Base-by-base conservation (phyloP, 2,113 vertebrate genomes). In the Nothocercus julius region DNA sequence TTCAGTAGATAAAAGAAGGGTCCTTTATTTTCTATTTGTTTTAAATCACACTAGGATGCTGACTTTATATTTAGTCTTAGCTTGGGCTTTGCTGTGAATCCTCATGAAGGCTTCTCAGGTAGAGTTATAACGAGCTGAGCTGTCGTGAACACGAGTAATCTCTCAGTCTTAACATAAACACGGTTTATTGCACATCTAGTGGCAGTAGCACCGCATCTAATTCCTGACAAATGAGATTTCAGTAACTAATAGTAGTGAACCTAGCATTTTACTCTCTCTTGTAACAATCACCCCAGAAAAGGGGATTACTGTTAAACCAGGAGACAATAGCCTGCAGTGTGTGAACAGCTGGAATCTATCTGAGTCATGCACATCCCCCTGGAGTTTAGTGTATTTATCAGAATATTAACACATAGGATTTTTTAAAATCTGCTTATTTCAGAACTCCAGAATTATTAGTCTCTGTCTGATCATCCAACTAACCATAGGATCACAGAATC, bases 111-210 rank as follows among this genome's bases (percentile, higher is more conserved):
- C 81, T 91, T 51, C 67, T 97, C 93, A 89, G 94, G 88, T 85
- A 93, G 85, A 96, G 69, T 63, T 95, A 91, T 96, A 95, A 97
- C 94, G 79, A 96, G 88, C 58, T 81, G 54, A 95, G 90, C 75
- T 91, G 90, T 89, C 91, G 93, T 1, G 20, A 94, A 81, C 77
- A 93, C 78, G 96, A 96, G 80, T 93, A 95, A 96, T 96, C 73
- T 93, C 73, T 81, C 89, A 84, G 85, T 96, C 85, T 88, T 90
- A 94, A 88, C 80, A 78, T 38, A 90, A 96, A 95, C 66, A 87
- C 38, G 81, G 74, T 95, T 96, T 96, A 92, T 86, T 95, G 76
- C 75, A 76, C 61, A 59, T 89, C 61, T 85, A 70, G 87, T 68
- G 68, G 79, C 74, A 89, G 73, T 51, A 82, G 64, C n/a, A 69